Conservation (phyloP, 1,140 invertebrate genomes). For the Spodoptera frugiperda region DNA sequence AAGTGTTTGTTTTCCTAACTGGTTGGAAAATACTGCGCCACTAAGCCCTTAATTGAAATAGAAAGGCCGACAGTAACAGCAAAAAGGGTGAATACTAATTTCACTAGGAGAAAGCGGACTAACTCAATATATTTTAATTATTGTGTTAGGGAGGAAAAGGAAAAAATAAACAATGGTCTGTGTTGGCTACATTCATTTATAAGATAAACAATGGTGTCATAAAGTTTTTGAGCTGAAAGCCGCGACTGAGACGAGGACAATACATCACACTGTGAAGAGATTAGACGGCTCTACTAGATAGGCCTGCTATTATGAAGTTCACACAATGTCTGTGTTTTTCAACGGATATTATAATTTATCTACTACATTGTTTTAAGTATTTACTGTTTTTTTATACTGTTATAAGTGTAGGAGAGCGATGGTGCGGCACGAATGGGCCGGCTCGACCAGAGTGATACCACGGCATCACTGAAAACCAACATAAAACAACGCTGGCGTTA, state of each 20-base stretch:
- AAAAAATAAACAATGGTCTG: slow-evolving; percentile 1
- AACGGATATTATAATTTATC: too few relatives aligned
- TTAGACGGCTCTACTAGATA: slow-evolving; percentile 9
- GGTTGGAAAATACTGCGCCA: neutral
- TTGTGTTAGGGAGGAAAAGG: neutral
- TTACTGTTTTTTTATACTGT: too few relatives aligned
- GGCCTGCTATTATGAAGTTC: slow-evolving; percentile 11
- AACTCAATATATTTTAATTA: slow-evolving; percentile 36
- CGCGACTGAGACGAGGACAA: slow-evolving; percentile 18
- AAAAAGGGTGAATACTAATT: slow-evolving; percentile 36
- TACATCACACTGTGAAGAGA: neutral
- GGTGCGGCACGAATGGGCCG: too few relatives aligned
- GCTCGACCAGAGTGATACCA: too few relatives aligned
- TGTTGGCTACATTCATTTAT: slow-evolving; percentile 13
- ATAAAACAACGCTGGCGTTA: too few relatives aligned
- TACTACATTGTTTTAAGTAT: too few relatives aligned
- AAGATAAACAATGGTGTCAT: slow-evolving; percentile 33
- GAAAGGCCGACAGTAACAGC: slow-evolving; percentile 8
- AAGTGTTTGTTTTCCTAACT: too few relatives aligned
- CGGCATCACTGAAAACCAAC: too few relatives aligned
- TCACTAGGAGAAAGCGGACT: slow-evolving; percentile 7
- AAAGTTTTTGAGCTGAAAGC: slow-evolving; percentile 38
- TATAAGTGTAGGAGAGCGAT: too few relatives aligned
- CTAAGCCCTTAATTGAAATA: slow-evolving; percentile 30
- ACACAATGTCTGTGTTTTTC: neutral